Evolutionary conservation across 2,113 vertebrate species (phyloP).

Genomic region (Pterocles gutturalis): DNA sequence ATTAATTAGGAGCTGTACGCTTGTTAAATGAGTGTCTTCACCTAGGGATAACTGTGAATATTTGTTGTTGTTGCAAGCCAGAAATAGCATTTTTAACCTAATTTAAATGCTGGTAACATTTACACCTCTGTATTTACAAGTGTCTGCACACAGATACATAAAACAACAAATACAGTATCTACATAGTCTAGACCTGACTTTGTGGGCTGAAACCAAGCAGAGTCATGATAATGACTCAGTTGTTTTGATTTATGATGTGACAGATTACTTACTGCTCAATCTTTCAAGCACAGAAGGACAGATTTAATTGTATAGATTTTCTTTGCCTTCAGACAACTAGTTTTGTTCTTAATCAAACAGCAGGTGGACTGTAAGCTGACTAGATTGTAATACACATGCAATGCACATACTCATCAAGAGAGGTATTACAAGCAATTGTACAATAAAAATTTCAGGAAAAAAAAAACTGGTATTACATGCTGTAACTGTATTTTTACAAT

Average conservation of each 20-base stretch:
- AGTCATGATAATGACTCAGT: conserved; percentile 19
- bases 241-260: conserved; percentile 34
- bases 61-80: conserved; percentile 54
- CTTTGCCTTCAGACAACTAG: background rate
- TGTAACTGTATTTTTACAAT: conserved; percentile 1
- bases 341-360: background rate
- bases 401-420: background rate
- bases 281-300: background rate
- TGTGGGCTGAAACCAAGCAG: conserved; percentile 14
- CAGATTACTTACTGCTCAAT: background rate
- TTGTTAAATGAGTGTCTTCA: conserved; percentile 71
- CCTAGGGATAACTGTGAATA: conserved; percentile 66
- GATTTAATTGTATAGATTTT: background rate
- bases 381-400: background rate
- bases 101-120: conserved; percentile 68
- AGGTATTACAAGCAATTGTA: background rate
- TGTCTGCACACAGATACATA: conserved; percentile 29
- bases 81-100: conserved; percentile 56
- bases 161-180: conserved; percentile 34
- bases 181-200: conserved; percentile 6
- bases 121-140: conserved; percentile 46
- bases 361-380: conserved; percentile 1
- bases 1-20: conserved; percentile 78
- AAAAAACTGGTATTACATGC: conserved; percentile 4
- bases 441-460: background rate